Evolutionary conservation across 2,113 vertebrate species (phyloP).

Genomic region (Pluvialis apricaria): DNA sequence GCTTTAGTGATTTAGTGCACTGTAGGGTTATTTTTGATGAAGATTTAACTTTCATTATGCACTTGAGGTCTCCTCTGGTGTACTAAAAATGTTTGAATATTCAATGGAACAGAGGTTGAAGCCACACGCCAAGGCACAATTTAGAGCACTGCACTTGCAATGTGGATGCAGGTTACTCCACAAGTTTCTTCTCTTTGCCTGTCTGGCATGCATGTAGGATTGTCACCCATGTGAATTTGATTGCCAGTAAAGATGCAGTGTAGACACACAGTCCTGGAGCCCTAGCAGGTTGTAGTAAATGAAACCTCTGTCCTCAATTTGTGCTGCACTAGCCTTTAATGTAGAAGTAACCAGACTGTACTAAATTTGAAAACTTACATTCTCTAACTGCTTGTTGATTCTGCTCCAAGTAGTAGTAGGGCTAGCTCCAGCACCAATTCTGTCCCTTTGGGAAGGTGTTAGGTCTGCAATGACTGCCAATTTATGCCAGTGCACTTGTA

Average conservation of each 20-base stretch:
- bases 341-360: background rate
- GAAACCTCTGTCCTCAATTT: background rate
- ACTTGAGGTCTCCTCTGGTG: background rate
- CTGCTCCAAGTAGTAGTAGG: background rate
- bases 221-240: background rate
- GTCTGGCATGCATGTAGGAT: background rate
- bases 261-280: background rate
- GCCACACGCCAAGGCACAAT: background rate
- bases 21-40: background rate
- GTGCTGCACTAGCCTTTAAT: background rate
- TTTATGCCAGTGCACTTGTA: background rate
- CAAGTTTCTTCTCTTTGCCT: background rate
- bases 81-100: background rate
- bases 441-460: background rate
- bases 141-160: background rate
- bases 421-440: background rate
- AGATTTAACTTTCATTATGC: background rate
- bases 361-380: background rate
- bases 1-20: background rate
- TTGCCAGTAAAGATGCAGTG: background rate
- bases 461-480: background rate
- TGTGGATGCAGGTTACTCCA: background rate
- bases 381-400: background rate
- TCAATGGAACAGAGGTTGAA: background rate
- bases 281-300: background rate